Conservation (phyloP, 2,888 invertebrate species). For the Drosophila rellima region DNA sequence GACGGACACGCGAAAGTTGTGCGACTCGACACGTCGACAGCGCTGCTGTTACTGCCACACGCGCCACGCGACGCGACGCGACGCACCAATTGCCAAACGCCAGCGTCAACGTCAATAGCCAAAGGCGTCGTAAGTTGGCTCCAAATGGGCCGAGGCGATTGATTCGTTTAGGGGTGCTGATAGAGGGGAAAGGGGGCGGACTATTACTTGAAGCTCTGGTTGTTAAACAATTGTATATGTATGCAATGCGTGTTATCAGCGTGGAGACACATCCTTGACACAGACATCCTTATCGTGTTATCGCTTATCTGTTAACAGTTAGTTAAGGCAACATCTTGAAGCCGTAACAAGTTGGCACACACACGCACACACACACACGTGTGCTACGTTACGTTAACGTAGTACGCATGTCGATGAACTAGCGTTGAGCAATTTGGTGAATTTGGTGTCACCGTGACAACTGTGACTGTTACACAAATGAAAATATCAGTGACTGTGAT, state of each 20-base stretch:
- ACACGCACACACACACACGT: constrained; percentile 11
- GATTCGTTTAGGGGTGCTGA: too few species aligned
- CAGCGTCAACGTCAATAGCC: constrained; percentile 24
- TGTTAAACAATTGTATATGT: constrained; percentile 37
- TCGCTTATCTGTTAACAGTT: constrained; percentile 21
- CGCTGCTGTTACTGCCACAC: constrained; percentile 70
- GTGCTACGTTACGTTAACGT: constrained; percentile 28
- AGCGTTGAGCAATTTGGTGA: neutral
- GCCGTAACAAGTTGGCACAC: constrained; percentile 38
- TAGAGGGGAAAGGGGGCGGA: neutral
- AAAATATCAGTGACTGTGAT: neutral
- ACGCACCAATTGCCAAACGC: constrained; percentile 39
- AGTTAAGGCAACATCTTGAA: constrained; percentile 34
- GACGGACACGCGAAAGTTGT: constrained; percentile 60
- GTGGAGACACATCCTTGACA: constrained; percentile 23
- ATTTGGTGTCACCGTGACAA: neutral
- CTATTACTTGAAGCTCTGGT: constrained; percentile 17
- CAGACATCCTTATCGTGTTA: constrained; percentile 12
- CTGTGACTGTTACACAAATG: neutral
- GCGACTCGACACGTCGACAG: constrained; percentile 77
- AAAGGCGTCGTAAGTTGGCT: constrained; percentile 33
- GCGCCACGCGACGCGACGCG: constrained; percentile 43
- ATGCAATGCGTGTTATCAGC: constrained; percentile 17
- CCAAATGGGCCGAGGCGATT: constrained; percentile 1
- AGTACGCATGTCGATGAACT: constrained; percentile 28